Conservation (phyloP, 2,888 invertebrate genomes). For the Rotaria sp. region DNA sequence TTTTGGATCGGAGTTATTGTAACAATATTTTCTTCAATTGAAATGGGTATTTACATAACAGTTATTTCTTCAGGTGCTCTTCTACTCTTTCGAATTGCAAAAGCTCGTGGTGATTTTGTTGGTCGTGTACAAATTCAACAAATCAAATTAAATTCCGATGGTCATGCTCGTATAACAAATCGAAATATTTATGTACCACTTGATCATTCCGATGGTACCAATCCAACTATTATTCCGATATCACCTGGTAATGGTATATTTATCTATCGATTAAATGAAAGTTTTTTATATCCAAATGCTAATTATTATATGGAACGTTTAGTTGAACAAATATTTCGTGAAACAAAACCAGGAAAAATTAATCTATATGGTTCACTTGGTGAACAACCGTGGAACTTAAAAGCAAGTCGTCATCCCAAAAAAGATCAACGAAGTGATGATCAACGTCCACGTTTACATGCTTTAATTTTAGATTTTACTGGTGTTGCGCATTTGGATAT, state of each 20-base stretch:
- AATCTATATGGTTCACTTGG: not conserved
- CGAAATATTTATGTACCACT: not conserved
- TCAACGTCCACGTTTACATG: not conserved
- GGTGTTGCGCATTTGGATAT: not conserved
- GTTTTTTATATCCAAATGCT: constrained; percentile 1
- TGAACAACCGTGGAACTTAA: not conserved
- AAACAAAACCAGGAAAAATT: not conserved
- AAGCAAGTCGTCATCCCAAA: not conserved
- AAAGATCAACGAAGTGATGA: not conserved
- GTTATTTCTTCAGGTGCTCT: not conserved
- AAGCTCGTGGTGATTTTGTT: not conserved
- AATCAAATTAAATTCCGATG: not conserved
- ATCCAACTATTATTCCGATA: not conserved
- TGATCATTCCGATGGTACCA: not conserved
- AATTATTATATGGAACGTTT: not conserved
- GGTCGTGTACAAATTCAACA: not conserved
- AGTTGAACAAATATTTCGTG: not conserved
- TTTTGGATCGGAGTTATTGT: not conserved
- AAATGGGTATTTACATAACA: not conserved
- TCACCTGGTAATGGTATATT: not conserved
- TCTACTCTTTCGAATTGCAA: not conserved
- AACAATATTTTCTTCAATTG: not conserved
- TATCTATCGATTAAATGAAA: not conserved
- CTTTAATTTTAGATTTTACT: not conserved
- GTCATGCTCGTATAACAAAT: not conserved